These are phyloP conservation scores for Nymphalis urticae DNA, from an alignment of 2,888 invertebrate genomes.

Conservation along the genomic window DNA sequence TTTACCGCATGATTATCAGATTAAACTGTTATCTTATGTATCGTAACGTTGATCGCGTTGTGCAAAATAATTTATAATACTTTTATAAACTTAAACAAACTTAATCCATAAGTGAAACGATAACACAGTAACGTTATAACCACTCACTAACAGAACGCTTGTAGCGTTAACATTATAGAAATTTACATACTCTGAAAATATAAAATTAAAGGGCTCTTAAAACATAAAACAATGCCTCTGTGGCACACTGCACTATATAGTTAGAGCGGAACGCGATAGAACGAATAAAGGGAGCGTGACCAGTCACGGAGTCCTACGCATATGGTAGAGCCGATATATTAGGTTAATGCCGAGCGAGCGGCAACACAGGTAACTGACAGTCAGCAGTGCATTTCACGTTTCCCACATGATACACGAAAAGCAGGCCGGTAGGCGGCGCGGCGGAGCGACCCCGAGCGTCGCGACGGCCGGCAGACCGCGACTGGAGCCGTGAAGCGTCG, in stretches of 20 bases:
- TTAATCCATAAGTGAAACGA: slow-evolving; percentile 61
- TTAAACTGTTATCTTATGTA: slow-evolving; percentile 74
- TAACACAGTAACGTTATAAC: slow-evolving; percentile 50
- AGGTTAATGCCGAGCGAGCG: slow-evolving; percentile 45
- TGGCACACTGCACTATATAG: slow-evolving; percentile 63
- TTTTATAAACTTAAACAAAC: slow-evolving; percentile 49
- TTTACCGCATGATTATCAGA: slow-evolving; percentile 71
- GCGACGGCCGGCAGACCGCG: slow-evolving; percentile 81
- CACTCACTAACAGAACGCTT: slow-evolving; percentile 25
- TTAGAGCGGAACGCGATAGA: slow-evolving; percentile 40
- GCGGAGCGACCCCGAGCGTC: slow-evolving; percentile 77
- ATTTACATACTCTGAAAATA: slow-evolving; percentile 38
- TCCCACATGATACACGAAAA: slow-evolving; percentile 59
- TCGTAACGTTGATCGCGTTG: slow-evolving; percentile 63
- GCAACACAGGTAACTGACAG: slow-evolving; percentile 44
- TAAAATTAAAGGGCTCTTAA: slow-evolving; percentile 43
- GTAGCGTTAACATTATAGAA: slow-evolving; percentile 18
- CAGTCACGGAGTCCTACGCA: slow-evolving; percentile 34
- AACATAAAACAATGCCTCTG: slow-evolving; percentile 64
- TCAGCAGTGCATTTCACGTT: slow-evolving; percentile 68
- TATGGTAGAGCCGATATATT: slow-evolving; percentile 34
- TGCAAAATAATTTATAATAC: slow-evolving; percentile 47
- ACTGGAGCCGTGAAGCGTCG: slow-evolving; percentile 70
- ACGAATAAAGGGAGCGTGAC: slow-evolving; percentile 37
- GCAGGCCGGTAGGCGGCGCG: slow-evolving; percentile 67